Base-by-base conservation (phyloP, 92 coral and sea anemone species). In the Bergia puertoricense region DNA sequence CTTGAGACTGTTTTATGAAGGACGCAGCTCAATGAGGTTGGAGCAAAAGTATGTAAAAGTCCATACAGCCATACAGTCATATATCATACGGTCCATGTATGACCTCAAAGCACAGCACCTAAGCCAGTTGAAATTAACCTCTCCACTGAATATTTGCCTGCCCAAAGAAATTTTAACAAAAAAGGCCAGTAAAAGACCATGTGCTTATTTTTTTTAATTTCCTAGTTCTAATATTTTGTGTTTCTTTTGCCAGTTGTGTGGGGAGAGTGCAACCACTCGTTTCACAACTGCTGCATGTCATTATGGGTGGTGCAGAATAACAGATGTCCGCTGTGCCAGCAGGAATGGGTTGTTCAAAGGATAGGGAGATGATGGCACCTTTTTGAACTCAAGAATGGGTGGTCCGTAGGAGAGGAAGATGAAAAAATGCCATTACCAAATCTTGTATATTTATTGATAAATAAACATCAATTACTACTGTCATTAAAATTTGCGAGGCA, bases 261-360 rank as follows among this genome's bases (percentile, higher is more conserved):
- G 99, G 99, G 99, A 88, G 99, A 97, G 80, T 97, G 99, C 91
- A 97, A 97, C 91, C 99, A 97, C 81, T 97, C 99, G 43, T 97
- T 97, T 88, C 99, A 97, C 74, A 97, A 97, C 93, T 97, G 99
- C 89, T 97, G 99, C 78, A 97, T 97, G 99, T 95, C 98, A 0
- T 91, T 97, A 74, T 97, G 99, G 99, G 98, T 97, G 6, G 99
- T 97, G 48, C 99, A 97, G 86, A 97, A 97, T 79, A 97, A 97
- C 86, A 92, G 99, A 44, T 97, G 99, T 88, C 99, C 99, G 13
- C 89, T 97, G 41, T 97, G 99, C 69, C 99, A 97, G 86, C 98
- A 97, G 86, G 99, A 97, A 80, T 97, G 99, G 99, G 97, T 97
- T 23, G 99, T 97, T 8, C 99, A 97, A 81, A 90, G 98, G 88